Conservation (phyloP, 1,140 invertebrate species). For the Platyscapa corneri region DNA sequence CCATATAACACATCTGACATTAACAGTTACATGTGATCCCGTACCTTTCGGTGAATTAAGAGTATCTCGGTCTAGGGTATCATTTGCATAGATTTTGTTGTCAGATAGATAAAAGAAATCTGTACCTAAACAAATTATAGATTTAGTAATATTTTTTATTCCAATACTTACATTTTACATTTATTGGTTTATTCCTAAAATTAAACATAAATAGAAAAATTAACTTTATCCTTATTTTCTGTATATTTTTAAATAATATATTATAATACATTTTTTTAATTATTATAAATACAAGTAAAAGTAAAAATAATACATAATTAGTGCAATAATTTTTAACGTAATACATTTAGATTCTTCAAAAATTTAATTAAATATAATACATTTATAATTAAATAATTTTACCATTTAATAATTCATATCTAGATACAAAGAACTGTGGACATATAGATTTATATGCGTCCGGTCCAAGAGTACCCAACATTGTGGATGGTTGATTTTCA, state of each 20-base stretch:
- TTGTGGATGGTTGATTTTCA: constrained; percentile 69
- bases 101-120: constrained; percentile 64
- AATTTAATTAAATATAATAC: neutral
- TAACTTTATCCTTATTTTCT: too few relatives aligned
- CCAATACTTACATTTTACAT: too few relatives aligned
- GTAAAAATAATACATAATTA: too few relatives aligned
- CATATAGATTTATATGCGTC: constrained; percentile 62
- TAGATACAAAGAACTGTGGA: constrained; percentile 59
- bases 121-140: constrained; percentile 59
- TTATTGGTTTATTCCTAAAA: too few relatives aligned
- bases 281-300: too few relatives aligned
- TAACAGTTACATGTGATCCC: constrained; percentile 59
- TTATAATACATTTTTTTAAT: too few relatives aligned
- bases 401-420: constrained; percentile 69
- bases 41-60: constrained; percentile 62
- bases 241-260: too few relatives aligned
- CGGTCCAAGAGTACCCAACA: constrained; percentile 67
- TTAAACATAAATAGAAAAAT: too few relatives aligned
- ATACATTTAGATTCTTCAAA: too few relatives aligned
- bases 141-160: neutral
- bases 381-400: constrained; percentile 48
- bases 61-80: constrained; percentile 64
- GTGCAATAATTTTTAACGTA: too few relatives aligned
- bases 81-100: constrained; percentile 61
- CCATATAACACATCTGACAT: constrained; percentile 65